Conservation (phyloP, 2,888 invertebrate species). For the Tiliacea citrago region DNA sequence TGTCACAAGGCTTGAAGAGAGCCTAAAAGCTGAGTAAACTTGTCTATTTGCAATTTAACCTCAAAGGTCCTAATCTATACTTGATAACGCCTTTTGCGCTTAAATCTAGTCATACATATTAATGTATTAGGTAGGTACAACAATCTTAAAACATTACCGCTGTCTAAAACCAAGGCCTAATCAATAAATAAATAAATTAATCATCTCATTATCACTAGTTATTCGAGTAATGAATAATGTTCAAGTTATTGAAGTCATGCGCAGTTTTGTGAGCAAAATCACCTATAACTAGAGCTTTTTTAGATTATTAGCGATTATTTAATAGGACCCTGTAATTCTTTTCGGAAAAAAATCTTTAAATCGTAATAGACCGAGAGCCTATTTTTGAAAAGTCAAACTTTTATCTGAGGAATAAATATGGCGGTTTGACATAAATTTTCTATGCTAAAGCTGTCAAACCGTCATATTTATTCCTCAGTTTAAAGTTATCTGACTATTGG, state of each 20-base stretch:
- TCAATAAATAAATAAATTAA: slow-evolving; percentile 18
- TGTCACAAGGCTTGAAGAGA: no score
- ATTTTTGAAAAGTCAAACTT: not conserved
- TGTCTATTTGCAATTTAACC: not conserved
- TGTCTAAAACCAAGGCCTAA: not conserved
- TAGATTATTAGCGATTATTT: not conserved
- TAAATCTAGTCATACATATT: not conserved
- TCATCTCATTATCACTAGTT: slow-evolving; percentile 15
- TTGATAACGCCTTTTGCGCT: no score
- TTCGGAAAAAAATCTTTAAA: no score
- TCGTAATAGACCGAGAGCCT: no score
- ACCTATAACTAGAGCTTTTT: not conserved
- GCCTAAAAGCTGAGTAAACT: not conserved
- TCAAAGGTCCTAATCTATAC: not conserved
- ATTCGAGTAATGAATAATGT: not conserved
- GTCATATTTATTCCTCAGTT: not conserved
- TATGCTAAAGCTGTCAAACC: not conserved
- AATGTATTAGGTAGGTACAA: not conserved
- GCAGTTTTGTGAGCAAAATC: not conserved
- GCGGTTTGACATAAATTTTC: not conserved
- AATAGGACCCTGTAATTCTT: not conserved
- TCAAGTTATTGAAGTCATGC: not conserved
- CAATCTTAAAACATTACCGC: slow-evolving; percentile 8
- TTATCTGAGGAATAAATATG: no score
- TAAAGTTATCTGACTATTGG: not conserved